Evolutionary conservation across 2,113 vertebrate species (phyloP).

Genomic region (Orthonyx spaldingii): DNA sequence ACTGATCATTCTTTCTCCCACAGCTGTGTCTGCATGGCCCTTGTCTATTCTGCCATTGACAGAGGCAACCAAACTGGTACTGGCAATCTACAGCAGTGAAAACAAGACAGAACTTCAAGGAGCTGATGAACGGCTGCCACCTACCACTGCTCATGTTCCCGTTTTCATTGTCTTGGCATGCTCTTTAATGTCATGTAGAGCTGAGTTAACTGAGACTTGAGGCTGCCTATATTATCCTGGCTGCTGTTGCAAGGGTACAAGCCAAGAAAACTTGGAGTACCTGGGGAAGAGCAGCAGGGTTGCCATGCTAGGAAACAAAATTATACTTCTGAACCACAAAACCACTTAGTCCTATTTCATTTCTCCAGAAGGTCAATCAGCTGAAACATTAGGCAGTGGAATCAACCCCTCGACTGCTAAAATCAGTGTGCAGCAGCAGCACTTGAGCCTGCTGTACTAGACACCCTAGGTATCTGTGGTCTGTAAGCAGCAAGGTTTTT

Average conservation of each 20-base stretch:
- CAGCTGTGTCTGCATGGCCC: not conserved
- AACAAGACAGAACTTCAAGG: slow-evolving; percentile 19
- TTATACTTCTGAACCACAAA: not conserved
- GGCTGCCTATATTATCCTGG: slow-evolving; percentile 13
- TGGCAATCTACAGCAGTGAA: not conserved
- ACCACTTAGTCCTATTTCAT: not conserved
- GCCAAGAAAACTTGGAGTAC: slow-evolving; percentile 29
- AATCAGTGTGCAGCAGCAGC: not conserved
- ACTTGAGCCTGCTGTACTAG: not conserved
- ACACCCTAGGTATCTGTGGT: not conserved
- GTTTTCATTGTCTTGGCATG: not conserved
- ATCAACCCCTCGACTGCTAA: not conserved
- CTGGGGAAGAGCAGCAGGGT: not conserved
- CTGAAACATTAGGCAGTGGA: not conserved
- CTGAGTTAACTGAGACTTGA: slow-evolving; percentile 7
- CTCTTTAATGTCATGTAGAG: slow-evolving; percentile 2
- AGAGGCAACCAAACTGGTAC: not conserved
- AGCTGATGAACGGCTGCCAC: not conserved
- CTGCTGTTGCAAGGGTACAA: not conserved
- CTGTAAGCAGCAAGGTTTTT: not conserved
- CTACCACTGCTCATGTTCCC: not conserved
- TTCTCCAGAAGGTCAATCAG: not conserved
- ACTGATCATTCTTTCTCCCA: not conserved
- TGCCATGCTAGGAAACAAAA: not conserved
- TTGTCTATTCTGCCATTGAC: not conserved